Evolutionary conservation across 2,113 vertebrate genomes (phyloP), one percentile per base, ranked within the genome.

Genomic region (Marcusenius ussheri): DNA sequence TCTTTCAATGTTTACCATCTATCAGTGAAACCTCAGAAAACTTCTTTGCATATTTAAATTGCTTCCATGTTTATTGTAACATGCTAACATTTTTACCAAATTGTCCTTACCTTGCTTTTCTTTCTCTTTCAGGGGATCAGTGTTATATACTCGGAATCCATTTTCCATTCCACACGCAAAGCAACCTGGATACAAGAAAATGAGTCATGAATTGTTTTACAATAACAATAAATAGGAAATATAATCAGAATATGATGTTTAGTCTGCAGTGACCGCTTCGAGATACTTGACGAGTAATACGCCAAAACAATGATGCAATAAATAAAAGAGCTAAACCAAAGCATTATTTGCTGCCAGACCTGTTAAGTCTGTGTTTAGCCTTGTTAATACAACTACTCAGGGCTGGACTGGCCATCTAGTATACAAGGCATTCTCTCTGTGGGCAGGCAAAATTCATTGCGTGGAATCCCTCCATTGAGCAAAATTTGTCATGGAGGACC

Each of bases 81-180:
- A 50, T 5, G 7, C 35, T 15, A 21, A 50, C n/a, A 31, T 35
- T 17, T 35, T n/a, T 21, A 47, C 45, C 17, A 42, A 11, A 56
- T 35, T 31, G 3, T 15, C 87, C 93, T 95, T 96, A 99, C 98
- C 98, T 98, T 99, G 98, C 90, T 99, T 99, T 93, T 99, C 98
- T 92, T 99, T 99, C 92, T 99, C 98, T 95, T 99, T 99, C 51
- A 99, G 97, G 7, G 98, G 98, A 92, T 99, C 98, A 24, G 98
- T 98, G 94, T 99, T 99, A 94, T 99, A 99, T 80, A 99, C 98
- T 92, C 98, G 96, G 92, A 99, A 99, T 93, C 98, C 98, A 93
- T 98, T 99, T 93, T 99, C 98, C 98, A 99, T 99, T 47, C 98
- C 98, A 95, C 98, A 99, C 3, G 98, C 98, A 94, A 99, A 99